Conservation (phyloP, 2,113 vertebrate genomes). For the Larimichthys polyactis region DNA sequence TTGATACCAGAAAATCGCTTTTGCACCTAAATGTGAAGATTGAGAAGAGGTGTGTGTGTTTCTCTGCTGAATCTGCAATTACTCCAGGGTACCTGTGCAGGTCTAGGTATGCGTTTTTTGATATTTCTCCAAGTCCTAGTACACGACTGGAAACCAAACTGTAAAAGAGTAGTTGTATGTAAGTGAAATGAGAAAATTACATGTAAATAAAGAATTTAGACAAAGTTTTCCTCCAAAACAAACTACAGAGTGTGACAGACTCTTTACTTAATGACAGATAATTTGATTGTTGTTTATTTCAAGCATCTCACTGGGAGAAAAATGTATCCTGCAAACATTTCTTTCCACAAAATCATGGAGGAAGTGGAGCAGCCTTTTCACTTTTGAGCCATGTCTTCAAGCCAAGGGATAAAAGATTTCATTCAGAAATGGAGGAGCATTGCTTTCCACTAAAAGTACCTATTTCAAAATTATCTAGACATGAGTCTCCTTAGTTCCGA, state of each 20-base stretch:
- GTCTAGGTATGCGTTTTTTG: not conserved
- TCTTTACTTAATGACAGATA: not conserved
- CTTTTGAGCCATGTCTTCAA: too few species aligned
- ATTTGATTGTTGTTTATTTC: too few species aligned
- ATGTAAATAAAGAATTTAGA: not conserved
- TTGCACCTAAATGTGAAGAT: constrained; percentile 33
- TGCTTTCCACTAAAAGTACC: not conserved
- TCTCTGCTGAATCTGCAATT: constrained; percentile 19
- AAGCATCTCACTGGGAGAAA: too few species aligned
- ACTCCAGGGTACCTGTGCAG: not conserved
- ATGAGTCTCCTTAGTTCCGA: too few species aligned
- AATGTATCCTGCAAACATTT: too few species aligned
- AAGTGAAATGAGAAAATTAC: not conserved
- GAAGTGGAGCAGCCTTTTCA: too few species aligned
- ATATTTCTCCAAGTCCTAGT: not conserved
- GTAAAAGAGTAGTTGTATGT: not conserved
- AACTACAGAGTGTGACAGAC: not conserved
- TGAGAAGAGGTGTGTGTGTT: constrained; percentile 19
- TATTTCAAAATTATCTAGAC: not conserved
- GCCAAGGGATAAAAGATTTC: not conserved
- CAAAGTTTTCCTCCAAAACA: not conserved
- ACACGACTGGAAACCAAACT: constrained; percentile 8
- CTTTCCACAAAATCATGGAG: too few species aligned
- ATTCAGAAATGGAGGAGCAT: not conserved
- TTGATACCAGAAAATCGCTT: constrained; percentile 40